Evolutionary conservation across 2,797 vertebrate species (phyloP), one percentile per base, ranked within the genome.

Genomic region (Neomorphus geoffroyi): DNA sequence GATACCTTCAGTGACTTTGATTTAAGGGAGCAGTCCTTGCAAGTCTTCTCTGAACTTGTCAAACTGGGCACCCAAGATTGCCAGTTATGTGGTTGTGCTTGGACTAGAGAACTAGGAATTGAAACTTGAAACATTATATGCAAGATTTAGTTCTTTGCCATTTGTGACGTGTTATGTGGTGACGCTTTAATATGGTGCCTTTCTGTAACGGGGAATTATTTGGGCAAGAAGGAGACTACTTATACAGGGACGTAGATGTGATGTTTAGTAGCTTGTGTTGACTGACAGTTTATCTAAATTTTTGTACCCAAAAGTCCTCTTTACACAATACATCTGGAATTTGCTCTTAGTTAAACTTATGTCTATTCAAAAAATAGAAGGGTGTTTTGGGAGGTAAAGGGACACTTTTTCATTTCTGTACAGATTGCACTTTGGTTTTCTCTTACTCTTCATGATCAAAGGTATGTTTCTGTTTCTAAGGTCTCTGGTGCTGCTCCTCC

Each of bases 401-500:
- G 5, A 39, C 0, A 6, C 7, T 28, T 56, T 24, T 12, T 7
- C 15, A 56, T 65, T 53, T 89, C 64, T 54, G 5, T 43, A 12
- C 32, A 70, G 41, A 22, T 83, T 73, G 9, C 13, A 51, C 9
- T 48, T 84, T 54, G 19, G 7, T 84, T 84, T 80, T 67, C 22
- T 91, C 35, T 88, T 33, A 4, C 43, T 64, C 28, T 72, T 91
- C 6, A 5, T 23, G 23, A 93, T 46, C 41, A 57, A 85, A 61
- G 45, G 87, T 81, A 16, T 73, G 58, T 96, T 80, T 96, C 69
- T 97, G 33, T 95, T 91, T 86, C 35, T 95, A 99, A 99, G 99
- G 99, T 99, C 22, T 99, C 99, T 9, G 99, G 99, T 78, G 99
- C 99, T 72, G 99, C 98, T 64, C 99, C 99, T 93, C 99, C 99